Conservation (phyloP, 1,140 invertebrate genomes). For the Octopus bimaculoides region DNA sequence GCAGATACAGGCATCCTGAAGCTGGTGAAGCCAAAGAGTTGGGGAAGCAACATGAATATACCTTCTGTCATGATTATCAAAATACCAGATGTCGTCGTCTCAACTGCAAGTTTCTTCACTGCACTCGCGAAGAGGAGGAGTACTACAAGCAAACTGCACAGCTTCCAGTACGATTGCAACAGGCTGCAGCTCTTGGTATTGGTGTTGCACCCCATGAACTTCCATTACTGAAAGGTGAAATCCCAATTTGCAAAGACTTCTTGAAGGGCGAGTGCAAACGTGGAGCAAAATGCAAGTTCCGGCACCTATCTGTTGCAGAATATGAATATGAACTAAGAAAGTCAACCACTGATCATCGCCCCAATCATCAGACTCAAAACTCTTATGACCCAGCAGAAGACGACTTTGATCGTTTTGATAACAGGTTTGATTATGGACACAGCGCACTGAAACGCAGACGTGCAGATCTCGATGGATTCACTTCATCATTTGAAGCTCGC, state of each 20-base stretch:
- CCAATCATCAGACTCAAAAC: slow-evolving; percentile 24
- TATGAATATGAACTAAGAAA: slow-evolving; percentile 38
- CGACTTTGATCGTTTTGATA: slow-evolving; percentile 37
- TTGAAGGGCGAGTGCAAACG: slow-evolving; percentile 71
- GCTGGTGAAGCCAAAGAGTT: slow-evolving; percentile 36
- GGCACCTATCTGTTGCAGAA: slow-evolving; percentile 39
- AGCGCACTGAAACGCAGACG: slow-evolving; percentile 33
- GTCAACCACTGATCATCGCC: slow-evolving; percentile 20
- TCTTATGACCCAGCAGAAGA: slow-evolving; percentile 29
- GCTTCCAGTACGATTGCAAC: slow-evolving; percentile 47
- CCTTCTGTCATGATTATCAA: slow-evolving; percentile 85
- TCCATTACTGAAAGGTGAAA: slow-evolving; percentile 39
- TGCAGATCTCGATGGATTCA: slow-evolving; percentile 26
- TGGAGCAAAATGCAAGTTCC: slow-evolving; percentile 56
- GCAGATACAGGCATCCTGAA: slow-evolving; percentile 63
- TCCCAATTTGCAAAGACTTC: slow-evolving; percentile 74
- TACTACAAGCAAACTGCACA: slow-evolving; percentile 64
- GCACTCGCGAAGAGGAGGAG: slow-evolving; percentile 74
- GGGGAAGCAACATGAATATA: slow-evolving; percentile 56
- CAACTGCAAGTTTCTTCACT: slow-evolving; percentile 75
- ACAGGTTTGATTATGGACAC: slow-evolving; percentile 31
- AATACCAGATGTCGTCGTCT: slow-evolving; percentile 63
- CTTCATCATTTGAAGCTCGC: slow-evolving; percentile 7
- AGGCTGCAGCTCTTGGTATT: slow-evolving; percentile 42
- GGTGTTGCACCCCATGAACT: slow-evolving; percentile 35